Conservation (phyloP, 2,113 vertebrate species). For the Stomatorhinus ivindoensis region DNA sequence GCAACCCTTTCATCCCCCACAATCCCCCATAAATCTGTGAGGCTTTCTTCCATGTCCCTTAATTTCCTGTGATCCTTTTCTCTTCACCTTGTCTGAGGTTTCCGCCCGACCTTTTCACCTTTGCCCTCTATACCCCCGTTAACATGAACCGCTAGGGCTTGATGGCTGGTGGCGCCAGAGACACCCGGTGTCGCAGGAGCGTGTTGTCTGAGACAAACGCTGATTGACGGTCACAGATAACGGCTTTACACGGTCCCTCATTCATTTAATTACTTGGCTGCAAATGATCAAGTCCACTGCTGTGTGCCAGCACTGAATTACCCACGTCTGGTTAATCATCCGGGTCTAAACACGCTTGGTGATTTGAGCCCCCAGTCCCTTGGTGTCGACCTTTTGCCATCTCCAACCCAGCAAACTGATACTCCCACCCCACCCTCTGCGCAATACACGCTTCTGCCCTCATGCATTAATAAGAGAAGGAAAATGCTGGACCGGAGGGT, state of each 20-base stretch:
- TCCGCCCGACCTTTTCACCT: neutral
- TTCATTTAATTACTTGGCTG: neutral
- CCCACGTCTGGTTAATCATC: neutral
- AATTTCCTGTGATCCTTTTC: neutral
- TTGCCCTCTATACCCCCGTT: neutral
- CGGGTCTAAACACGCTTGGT: neutral
- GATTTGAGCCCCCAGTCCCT: neutral
- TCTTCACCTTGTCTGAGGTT: neutral
- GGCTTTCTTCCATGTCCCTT: conserved; percentile 9
- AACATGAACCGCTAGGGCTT: neutral
- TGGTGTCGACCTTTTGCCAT: neutral
- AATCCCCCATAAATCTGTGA: neutral
- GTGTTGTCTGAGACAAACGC: neutral
- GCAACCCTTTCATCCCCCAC: conserved; percentile 34
- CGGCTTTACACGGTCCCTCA: neutral
- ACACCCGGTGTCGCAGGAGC: neutral
- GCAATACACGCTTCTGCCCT: neutral
- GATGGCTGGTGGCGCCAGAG: neutral
- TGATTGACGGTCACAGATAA: neutral
- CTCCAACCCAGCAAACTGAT: neutral
- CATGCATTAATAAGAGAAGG: conserved; percentile 44
- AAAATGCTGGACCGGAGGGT: conserved; percentile 45
- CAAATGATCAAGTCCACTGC: neutral
- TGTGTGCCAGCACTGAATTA: neutral
- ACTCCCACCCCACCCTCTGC: neutral